Percentiles rank a stretch among this genome's conserved stretches.
phyloP scores from a whole-genome alignment of 2,797 vertebrate species.

The Tolypeutes matacus region DNA sequence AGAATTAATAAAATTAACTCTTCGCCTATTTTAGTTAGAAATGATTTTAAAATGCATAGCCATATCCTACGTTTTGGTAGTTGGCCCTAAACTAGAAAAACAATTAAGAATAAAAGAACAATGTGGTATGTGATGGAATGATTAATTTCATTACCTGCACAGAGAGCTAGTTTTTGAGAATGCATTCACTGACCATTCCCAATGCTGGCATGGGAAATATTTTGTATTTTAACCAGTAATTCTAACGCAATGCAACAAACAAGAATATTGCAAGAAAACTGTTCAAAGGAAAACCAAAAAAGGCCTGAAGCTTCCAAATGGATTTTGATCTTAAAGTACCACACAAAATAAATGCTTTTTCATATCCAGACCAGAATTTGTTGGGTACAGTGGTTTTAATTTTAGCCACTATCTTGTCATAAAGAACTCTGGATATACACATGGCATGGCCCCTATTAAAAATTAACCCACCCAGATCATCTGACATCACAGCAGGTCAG shows the following conservation, averaged over 20 bases:
- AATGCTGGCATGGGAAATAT: neutral
- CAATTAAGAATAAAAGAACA: neutral
- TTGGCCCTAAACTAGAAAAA: neutral
- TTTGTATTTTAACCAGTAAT: constrained; percentile 32
- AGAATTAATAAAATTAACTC: neutral
- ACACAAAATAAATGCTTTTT: neutral
- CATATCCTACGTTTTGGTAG: neutral
- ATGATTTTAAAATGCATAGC: constrained; percentile 23
- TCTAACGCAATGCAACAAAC: neutral
- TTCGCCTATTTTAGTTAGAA: constrained; percentile 2
- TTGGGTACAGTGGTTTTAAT: neutral
- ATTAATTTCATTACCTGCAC: neutral
- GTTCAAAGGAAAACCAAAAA: constrained; percentile 37
- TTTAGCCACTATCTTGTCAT: neutral
- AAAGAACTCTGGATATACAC: constrained; percentile 40
- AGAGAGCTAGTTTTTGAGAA: neutral
- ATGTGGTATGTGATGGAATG: rapidly evolving
- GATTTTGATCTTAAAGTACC: neutral
- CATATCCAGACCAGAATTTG: constrained; percentile 19
- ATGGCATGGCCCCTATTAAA: constrained; percentile 56
- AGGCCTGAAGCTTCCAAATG: neutral
- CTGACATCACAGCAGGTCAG: constrained; percentile 14
- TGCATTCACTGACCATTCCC: neutral
- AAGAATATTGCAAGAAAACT: neutral
- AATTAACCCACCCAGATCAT: constrained; percentile 61